Evolutionary conservation across 2,888 invertebrate species (phyloP).

Genomic region (Dasypolia templi): DNA sequence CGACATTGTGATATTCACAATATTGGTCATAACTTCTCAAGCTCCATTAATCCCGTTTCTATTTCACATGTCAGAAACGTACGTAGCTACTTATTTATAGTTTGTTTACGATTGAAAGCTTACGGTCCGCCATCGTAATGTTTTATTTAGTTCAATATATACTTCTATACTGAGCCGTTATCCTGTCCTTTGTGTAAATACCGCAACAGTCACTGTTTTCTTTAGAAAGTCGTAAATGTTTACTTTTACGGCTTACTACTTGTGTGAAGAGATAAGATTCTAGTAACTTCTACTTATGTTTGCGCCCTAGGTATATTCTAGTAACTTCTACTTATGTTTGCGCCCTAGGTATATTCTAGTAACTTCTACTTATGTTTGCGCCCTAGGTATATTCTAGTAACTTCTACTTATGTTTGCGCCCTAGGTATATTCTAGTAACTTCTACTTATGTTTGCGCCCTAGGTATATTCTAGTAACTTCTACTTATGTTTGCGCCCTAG

Average conservation of each 20-base stretch:
- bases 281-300: conserved; percentile 50
- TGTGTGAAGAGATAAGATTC: conserved; percentile 58
- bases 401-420: conserved; percentile 48
- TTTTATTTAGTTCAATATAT: conserved; percentile 52
- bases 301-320: conserved; percentile 44
- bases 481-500: conserved; percentile 51
- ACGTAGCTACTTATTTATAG: conserved; percentile 34
- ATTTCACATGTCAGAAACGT: conserved; percentile 32
- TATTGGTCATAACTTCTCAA: conserved; percentile 25
- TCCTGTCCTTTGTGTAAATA: conserved; percentile 51
- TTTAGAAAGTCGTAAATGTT: conserved; percentile 63
- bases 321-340: conserved; percentile 49
- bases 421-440: conserved; percentile 46
- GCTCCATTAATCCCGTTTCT: conserved; percentile 32
- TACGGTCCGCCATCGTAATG: conserved; percentile 19
- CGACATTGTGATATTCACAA: conserved; percentile 7
- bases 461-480: conserved; percentile 42
- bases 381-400: conserved; percentile 46
- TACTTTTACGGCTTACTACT: conserved; percentile 59
- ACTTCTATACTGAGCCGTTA: conserved; percentile 32
- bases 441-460: conserved; percentile 50
- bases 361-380: conserved; percentile 47
- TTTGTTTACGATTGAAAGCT: conserved; percentile 40
- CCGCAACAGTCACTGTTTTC: conserved; percentile 52
- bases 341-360: conserved; percentile 44